A percentile compares a stretch with the other conserved stretches of the same genome.
Evolutionary conservation across 2,888 invertebrate species (phyloP).

Genomic region (Caenorhabditis drosophilae): DNA sequence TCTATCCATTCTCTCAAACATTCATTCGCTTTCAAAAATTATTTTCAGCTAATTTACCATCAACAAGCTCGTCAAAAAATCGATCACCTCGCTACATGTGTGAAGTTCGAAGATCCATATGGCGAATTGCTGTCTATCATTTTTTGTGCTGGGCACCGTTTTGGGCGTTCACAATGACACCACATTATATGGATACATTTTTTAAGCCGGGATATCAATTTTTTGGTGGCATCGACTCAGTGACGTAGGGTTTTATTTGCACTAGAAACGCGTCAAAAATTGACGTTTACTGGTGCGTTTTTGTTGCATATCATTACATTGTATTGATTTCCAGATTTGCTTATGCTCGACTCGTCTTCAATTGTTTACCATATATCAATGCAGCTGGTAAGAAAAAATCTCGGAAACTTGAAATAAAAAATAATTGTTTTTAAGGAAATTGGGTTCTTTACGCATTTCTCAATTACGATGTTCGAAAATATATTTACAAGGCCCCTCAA

Average conservation of each 20-base stretch:
- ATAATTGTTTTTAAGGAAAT: conserved; percentile 50
- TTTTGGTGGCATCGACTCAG: too few species aligned
- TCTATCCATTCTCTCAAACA: too few species aligned
- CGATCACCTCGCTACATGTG: conserved; percentile 53
- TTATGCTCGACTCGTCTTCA: conserved; percentile 53
- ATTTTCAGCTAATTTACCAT: conserved; percentile 2
- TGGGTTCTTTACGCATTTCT: conserved; percentile 62
- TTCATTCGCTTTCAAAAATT: too few species aligned
- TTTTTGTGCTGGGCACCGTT: conserved; percentile 64
- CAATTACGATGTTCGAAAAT: conserved; percentile 59
- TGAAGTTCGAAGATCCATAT: conserved; percentile 58
- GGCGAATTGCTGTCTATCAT: conserved; percentile 61
- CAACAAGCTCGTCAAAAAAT: too few species aligned
- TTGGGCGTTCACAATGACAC: conserved; percentile 53
- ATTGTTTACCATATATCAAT: conserved; percentile 62
- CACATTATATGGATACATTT: too few species aligned
- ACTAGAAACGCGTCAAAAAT: too few species aligned
- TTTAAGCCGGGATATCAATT: too few species aligned
- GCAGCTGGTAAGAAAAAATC: conserved; percentile 50
- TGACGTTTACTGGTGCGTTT: too few species aligned
- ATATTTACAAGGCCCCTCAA: conserved; percentile 51
- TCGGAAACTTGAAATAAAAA: neutral
- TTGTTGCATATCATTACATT: too few species aligned
- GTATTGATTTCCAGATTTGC: conserved; percentile 29
- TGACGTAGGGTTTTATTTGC: too few species aligned